Percentiles rank a stretch among this genome's conserved stretches.
Evolutionary conservation across 1,140 invertebrate genomes (phyloP).

Genomic region (Bombus polaris): DNA sequence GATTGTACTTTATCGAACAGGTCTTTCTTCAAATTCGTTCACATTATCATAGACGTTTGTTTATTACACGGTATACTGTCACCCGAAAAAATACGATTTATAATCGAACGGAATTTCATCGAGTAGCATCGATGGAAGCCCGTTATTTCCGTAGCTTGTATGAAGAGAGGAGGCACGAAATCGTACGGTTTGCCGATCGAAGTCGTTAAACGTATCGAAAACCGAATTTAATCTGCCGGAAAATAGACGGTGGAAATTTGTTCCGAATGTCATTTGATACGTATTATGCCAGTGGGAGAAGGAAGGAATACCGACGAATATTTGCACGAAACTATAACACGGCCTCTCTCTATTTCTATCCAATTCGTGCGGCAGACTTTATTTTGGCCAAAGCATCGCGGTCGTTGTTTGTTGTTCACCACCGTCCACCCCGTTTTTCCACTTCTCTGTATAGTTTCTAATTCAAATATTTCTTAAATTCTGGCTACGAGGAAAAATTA

Average conservation of each 20-base stretch:
- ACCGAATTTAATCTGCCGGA: conserved; percentile 48
- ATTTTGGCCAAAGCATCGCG: conserved; percentile 47
- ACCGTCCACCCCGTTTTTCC: not conserved
- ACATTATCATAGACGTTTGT: not conserved
- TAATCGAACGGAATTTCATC: conserved; percentile 30
- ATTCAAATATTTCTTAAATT: conserved; percentile 39
- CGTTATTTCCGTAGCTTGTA: conserved; percentile 2
- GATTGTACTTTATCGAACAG: not conserved
- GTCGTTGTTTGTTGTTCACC: conserved; percentile 37
- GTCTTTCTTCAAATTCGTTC: not conserved
- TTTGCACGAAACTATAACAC: conserved; percentile 46
- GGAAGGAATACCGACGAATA: conserved; percentile 27
- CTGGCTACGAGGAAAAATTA: not conserved
- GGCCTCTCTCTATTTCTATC: conserved; percentile 23
- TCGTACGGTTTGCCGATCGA: conserved; percentile 21
- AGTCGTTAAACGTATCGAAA: conserved; percentile 48
- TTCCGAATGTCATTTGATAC: conserved; percentile 48
- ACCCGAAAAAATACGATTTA: not conserved
- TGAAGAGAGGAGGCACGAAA: not conserved
- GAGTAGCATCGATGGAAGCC: not conserved
- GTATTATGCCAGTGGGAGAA: conserved; percentile 2
- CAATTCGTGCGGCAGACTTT: conserved; percentile 49
- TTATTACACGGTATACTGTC: not conserved
- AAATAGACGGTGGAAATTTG: conserved; percentile 48
- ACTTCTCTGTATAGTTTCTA: not conserved